These are phyloP conservation scores for Drosophila cardini DNA, from an alignment of 1,140 invertebrate species.

Conservation along the genomic window DNA sequence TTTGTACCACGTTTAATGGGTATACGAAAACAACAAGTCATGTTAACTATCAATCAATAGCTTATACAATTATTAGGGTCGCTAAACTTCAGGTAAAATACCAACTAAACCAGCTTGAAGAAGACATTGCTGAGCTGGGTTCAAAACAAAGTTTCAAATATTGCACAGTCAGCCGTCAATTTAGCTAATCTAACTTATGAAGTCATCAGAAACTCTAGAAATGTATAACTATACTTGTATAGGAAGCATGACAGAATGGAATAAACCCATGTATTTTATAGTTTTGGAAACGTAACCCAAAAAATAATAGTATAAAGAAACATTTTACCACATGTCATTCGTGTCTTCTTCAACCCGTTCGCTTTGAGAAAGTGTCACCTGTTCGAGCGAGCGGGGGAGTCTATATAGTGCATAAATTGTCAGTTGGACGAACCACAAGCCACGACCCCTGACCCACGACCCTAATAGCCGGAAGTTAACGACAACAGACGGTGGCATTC, in stretches of 20 bases:
- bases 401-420: conserved; percentile 48
- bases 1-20: neutral
- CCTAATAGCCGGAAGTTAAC: conserved; percentile 59
- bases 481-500: conserved; percentile 56
- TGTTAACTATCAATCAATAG: conserved; percentile 27
- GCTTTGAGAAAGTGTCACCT: conserved; percentile 79
- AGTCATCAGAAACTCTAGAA: conserved; percentile 58
- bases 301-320: conserved; percentile 1
- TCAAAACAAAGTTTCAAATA: conserved; percentile 1
- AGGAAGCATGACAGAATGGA: conserved; percentile 58
- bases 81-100: neutral
- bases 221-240: conserved; percentile 17
- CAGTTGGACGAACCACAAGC: conserved; percentile 46
- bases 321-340: conserved; percentile 41
- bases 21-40: conserved; percentile 32
- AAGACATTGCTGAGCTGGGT: conserved; percentile 8
- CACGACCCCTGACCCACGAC: neutral
- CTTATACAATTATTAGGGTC: neutral
- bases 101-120: conserved; percentile 6
- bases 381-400: conserved; percentile 30
- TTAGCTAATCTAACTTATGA: conserved; percentile 48
- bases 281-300: conserved; percentile 22
- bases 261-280: conserved; percentile 44
- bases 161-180: conserved; percentile 51
- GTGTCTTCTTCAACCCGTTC: conserved; percentile 59